phyloP scores from a whole-genome alignment of 2,888 invertebrate species.

The Apomyelois bistriatella region DNA sequence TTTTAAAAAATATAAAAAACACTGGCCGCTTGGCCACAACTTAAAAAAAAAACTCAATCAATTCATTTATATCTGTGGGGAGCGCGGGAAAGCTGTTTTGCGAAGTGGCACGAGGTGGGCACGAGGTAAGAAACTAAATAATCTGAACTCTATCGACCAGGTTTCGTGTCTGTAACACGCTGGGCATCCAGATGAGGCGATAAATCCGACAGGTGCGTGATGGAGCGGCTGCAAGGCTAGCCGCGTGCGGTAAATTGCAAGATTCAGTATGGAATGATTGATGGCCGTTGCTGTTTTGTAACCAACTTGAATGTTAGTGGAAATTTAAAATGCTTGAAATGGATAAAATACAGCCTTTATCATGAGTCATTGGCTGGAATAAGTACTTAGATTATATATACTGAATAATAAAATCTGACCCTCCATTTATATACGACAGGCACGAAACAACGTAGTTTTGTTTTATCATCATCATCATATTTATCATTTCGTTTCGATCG shows the following conservation, averaged over 20 bases:
- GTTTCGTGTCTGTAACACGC: slow-evolving; percentile 23
- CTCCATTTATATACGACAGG: too few species aligned
- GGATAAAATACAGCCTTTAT: neutral
- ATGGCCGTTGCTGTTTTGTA: neutral
- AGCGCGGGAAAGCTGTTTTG: neutral
- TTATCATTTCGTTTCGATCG: too few species aligned
- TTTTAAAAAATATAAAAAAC: neutral
- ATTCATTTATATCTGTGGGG: too few species aligned
- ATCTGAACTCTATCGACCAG: neutral
- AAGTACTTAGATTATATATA: too few species aligned
- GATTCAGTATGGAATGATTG: slow-evolving; percentile 1
- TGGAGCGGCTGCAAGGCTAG: slow-evolving; percentile 17
- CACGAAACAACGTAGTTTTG: too few species aligned
- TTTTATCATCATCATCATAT: too few species aligned
- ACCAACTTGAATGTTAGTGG: neutral
- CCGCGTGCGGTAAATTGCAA: neutral
- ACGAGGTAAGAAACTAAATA: neutral
- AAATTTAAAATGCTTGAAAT: neutral
- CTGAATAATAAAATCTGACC: too few species aligned
- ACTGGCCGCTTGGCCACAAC: neutral
- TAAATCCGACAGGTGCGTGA: slow-evolving; percentile 26
- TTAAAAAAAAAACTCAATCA: too few species aligned
- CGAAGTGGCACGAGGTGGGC: neutral
- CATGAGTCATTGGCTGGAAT: neutral
- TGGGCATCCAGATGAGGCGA: slow-evolving; percentile 36